phyloP scores from a whole-genome alignment of 2,113 vertebrate genomes.

The Alosa alosa region DNA sequence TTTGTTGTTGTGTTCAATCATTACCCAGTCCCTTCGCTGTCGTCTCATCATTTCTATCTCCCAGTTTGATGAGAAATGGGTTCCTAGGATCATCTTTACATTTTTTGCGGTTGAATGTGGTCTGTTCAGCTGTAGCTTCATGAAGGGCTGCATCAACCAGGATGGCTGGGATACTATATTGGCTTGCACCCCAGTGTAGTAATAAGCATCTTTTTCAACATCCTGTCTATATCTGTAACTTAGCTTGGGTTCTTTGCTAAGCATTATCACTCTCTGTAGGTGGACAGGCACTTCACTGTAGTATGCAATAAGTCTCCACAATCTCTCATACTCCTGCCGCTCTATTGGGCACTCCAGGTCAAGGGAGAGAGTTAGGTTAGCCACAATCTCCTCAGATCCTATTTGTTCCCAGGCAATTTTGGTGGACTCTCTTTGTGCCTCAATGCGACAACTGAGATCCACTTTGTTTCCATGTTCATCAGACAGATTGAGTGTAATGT shows the following conservation, averaged over 20 bases:
- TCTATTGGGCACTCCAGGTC: slow-evolving; percentile 81
- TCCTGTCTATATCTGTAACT: slow-evolving; percentile 80
- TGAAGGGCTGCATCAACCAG: slow-evolving; percentile 82
- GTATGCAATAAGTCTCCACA: slow-evolving; percentile 92
- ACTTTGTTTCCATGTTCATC: slow-evolving; percentile 85
- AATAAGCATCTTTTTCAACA: slow-evolving; percentile 75
- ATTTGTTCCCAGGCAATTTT: slow-evolving; percentile 69
- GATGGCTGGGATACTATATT: slow-evolving; percentile 71
- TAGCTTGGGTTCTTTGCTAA: slow-evolving; percentile 68
- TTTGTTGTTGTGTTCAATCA: slow-evolving; percentile 73
- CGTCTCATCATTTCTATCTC: slow-evolving; percentile 39
- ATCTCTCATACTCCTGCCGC: slow-evolving; percentile 76
- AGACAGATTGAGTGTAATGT: slow-evolving; percentile 76
- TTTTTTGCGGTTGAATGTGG: slow-evolving; percentile 74
- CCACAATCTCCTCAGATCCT: slow-evolving; percentile 62
- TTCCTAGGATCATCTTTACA: slow-evolving; percentile 75
- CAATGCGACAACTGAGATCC: slow-evolving; percentile 71
- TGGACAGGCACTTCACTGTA: slow-evolving; percentile 88
- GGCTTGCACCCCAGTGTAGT: slow-evolving; percentile 86
- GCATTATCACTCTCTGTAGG: slow-evolving; percentile 75
- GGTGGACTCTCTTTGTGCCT: slow-evolving; percentile 53
- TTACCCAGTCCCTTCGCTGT: slow-evolving; percentile 77
- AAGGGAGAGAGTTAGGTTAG: slow-evolving; percentile 74
- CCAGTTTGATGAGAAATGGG: slow-evolving; percentile 66
- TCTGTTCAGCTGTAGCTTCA: slow-evolving; percentile 83